A percentile compares a stretch with the other conserved stretches of the same genome.
phyloP scores from a whole-genome alignment of 2,797 vertebrate species.

The Pangasius sanitwongsei region DNA sequence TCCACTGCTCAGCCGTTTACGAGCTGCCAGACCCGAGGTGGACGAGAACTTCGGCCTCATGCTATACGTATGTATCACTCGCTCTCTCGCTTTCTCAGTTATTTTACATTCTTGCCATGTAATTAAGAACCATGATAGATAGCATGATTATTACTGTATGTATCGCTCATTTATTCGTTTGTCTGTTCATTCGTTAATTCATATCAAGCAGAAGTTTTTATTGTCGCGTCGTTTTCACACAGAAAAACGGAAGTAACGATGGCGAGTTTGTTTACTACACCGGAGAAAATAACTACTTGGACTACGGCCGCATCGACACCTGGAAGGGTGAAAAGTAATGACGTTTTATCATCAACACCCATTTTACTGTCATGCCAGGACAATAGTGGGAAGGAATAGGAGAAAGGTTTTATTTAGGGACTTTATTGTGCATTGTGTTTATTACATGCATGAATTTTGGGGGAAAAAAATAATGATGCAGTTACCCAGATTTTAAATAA shows the following conservation, averaged over 20 bases:
- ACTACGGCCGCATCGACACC: constrained; percentile 74
- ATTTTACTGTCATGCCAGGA: neutral
- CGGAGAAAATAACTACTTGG: constrained; percentile 74
- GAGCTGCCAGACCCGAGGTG: constrained; percentile 43
- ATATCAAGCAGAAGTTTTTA: neutral
- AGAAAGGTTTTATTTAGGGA: neutral
- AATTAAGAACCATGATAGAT: neutral
- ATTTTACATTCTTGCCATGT: neutral
- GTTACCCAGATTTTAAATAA: neutral
- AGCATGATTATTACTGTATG: neutral
- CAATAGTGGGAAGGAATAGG: constrained; percentile 33
- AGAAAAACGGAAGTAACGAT: constrained; percentile 75
- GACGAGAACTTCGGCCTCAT: constrained; percentile 76
- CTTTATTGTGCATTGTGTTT: constrained; percentile 3
- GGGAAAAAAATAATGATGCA: neutral
- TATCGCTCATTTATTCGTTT: constrained; percentile 1
- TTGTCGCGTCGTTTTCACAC: constrained; percentile 32
- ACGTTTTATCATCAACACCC: neutral
- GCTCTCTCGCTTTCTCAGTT: neutral
- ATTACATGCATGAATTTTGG: neutral
- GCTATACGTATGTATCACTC: constrained; percentile 69
- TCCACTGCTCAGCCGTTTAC: constrained; percentile 61
- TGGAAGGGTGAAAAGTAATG: constrained; percentile 78
- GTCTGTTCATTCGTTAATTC: neutral
- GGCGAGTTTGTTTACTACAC: constrained; percentile 80